phyloP scores from a whole-genome alignment of 1,140 invertebrate species.

The Eubasilissa regina region DNA sequence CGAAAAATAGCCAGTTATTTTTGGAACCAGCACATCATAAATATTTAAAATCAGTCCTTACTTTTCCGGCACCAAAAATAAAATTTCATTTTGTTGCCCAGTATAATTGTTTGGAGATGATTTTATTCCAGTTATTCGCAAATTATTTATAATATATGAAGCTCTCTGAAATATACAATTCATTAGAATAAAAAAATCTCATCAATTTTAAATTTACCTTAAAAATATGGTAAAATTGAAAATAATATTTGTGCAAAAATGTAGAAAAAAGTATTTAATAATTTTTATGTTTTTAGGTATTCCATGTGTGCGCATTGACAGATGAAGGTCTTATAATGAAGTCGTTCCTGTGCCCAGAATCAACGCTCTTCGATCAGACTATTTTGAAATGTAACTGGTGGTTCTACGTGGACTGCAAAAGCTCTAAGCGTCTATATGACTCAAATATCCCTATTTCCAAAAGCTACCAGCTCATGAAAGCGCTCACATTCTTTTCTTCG shows the following conservation, averaged over 20 bases:
- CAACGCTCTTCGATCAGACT: constrained; percentile 90
- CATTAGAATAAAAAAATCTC: no score
- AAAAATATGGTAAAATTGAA: no score
- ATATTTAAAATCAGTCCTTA: no score
- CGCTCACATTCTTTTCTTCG: constrained; percentile 87
- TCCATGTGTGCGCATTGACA: constrained; percentile 91
- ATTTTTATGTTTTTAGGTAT: constrained; percentile 77
- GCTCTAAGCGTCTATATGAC: constrained; percentile 84
- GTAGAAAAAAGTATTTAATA: background rate
- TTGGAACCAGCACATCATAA: no score
- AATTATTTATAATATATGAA: no score
- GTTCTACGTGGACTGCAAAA: constrained; percentile 92
- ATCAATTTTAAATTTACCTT: no score
- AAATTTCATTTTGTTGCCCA: background rate
- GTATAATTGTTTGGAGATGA: no score
- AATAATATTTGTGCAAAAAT: no score
- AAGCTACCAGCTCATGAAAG: constrained; percentile 93
- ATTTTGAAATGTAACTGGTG: constrained; percentile 94
- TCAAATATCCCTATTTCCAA: constrained; percentile 92
- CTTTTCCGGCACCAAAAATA: no score
- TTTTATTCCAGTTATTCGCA: no score
- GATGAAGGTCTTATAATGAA: constrained; percentile 91
- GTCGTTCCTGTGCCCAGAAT: constrained; percentile 90
- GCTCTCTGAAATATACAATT: no score
- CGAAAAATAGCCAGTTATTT: no score